A percentile compares a stretch with the other conserved stretches of the same genome.
phyloP scores from a whole-genome alignment of 2,797 vertebrate species.

The Etheostoma nigrum region DNA sequence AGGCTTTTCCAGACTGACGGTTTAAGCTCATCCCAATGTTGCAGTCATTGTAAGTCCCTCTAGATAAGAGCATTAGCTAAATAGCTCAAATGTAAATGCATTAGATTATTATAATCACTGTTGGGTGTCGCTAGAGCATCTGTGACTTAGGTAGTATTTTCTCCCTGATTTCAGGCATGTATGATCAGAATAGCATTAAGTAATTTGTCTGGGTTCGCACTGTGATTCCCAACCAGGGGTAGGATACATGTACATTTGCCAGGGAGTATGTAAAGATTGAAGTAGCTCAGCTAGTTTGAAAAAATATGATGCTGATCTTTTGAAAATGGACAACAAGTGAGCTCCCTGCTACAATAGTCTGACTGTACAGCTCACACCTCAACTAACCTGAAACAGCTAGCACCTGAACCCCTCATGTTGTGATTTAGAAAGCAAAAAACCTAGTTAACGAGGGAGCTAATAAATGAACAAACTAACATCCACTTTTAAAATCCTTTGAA shows the following conservation, averaged over 20 bases:
- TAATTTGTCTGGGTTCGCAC: constrained; percentile 22
- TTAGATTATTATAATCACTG: constrained; percentile 52
- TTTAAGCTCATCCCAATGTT: constrained; percentile 51
- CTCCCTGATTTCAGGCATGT: constrained; percentile 20
- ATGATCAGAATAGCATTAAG: constrained; percentile 10
- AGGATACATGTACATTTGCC: not conserved
- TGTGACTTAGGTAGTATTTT: constrained; percentile 18
- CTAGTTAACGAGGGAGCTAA: not conserved
- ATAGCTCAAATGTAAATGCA: constrained; percentile 64
- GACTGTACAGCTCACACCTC: not conserved
- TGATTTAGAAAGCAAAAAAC: not conserved
- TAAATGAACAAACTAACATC: not conserved
- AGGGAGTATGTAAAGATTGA: not conserved
- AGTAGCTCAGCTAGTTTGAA: not conserved
- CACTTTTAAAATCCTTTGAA: not conserved
- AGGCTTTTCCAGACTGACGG: constrained; percentile 28
- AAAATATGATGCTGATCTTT: not conserved
- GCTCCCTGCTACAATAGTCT: not conserved
- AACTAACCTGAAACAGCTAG: not conserved
- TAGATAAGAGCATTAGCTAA: constrained; percentile 68
- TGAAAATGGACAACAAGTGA: not conserved
- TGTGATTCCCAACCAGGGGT: not conserved
- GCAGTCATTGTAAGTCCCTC: constrained; percentile 43
- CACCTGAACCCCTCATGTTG: not conserved
- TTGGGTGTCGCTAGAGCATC: constrained; percentile 33